phyloP scores from a whole-genome alignment of 2,888 invertebrate genomes.

The Nasonovia ribisnigri region DNA sequence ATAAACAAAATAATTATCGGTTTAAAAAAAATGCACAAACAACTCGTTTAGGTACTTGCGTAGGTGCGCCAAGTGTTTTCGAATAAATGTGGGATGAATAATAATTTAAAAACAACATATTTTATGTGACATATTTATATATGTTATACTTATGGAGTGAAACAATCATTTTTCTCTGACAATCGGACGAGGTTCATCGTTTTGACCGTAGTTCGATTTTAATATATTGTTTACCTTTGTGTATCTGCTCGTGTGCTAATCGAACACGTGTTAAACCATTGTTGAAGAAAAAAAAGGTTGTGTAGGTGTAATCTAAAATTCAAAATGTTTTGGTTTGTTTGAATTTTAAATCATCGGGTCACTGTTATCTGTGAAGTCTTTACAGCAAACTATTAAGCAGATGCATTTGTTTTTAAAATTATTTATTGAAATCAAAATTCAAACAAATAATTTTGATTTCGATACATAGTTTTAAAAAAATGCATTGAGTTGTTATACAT shows the following conservation, averaged over 20 bases:
- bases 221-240: neutral
- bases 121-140: neutral
- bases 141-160: neutral
- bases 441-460: neutral
- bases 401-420: neutral
- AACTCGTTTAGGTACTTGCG: neutral
- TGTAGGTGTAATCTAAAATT: neutral
- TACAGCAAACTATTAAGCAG: neutral
- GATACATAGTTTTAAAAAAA: too few relatives aligned
- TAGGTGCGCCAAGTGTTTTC: neutral
- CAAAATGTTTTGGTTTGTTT: neutral
- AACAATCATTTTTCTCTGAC: neutral
- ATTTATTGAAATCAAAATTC: neutral
- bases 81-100: neutral
- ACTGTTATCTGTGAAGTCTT: neutral
- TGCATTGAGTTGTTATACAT: neutral
- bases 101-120: neutral
- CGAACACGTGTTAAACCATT: neutral
- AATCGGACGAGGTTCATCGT: neutral
- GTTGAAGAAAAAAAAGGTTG: neutral
- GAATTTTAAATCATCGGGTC: neutral
- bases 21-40: neutral
- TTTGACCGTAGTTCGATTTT: neutral
- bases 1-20: neutral
- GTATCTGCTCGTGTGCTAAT: neutral